Evolutionary conservation across 2,888 invertebrate species (phyloP), one percentile per base, ranked within the genome.

Genomic region (Dasypolia templi): DNA sequence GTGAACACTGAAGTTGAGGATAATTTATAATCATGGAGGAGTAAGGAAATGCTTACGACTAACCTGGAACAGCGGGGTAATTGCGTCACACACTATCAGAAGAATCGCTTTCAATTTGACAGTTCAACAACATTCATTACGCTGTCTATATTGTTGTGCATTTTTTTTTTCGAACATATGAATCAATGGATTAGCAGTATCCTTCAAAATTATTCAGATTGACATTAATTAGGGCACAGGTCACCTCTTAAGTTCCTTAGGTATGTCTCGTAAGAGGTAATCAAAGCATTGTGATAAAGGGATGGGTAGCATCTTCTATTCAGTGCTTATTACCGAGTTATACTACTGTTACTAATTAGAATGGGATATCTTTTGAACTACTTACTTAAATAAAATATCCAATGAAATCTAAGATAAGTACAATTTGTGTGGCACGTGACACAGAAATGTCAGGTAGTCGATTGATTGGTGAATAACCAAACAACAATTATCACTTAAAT

Each of bases 21-120:
- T 83, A 80, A 75, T 83, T 83, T 81, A 63, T 53, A 80, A 75
- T 75, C 75, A 81, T 2, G 26, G 75, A 83, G 44, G 2, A 80
- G 44, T 17, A 29, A 66, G 65, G 53, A 55, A 69, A 81, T 49
- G 29, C n/a, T 78, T 51, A 65, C 44, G 39, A 19, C 19, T 26
- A 1, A 6, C 42, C 0, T 49, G 22, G 22, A 14, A 69, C 56
- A 75, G n/a, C n/a, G n/a, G n/a, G n/a, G n/a, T n/a, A n/a, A n/a
- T n/a, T n/a, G n/a, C n/a, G n/a, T n/a, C n/a, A n/a, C n/a, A n/a
- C n/a, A n/a, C n/a, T n/a, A n/a, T n/a, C n/a, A n/a, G n/a, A n/a
- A n/a, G n/a, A n/a, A n/a, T n/a, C n/a, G n/a, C n/a, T n/a, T n/a
- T n/a, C n/a, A n/a, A n/a, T n/a, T n/a, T n/a, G n/a, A n/a, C n/a